Base-by-base conservation (phyloP, 2,113 vertebrate species). In the Platichthys stellatus region DNA sequence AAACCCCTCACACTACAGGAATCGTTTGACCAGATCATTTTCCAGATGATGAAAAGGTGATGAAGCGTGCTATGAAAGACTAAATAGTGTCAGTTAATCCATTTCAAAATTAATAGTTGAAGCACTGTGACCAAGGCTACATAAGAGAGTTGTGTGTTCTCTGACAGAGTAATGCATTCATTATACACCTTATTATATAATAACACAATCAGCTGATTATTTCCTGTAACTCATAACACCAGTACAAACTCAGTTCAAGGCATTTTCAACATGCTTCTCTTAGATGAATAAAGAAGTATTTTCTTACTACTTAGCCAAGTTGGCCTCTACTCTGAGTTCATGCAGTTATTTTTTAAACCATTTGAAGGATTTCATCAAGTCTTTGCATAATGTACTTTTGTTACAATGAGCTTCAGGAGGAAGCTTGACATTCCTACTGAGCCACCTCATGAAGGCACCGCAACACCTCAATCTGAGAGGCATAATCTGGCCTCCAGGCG, bases 401-500 rank as follows among this genome's bases (percentile, higher is more conserved):
- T 3, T 5, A 45, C n/a, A 43, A 24, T 26, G 18, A 43, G 15
- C 47, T 12, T 40, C 28, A 57, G 61, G 3, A 26, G 43, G 49
- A 68, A 1, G 7, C 3, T 24, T 20, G 0, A 23, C 38, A 74
- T 74, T 38, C 58, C 12, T 40, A 15, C 20, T 43, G 11, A 15
- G 47, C 40, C 3, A 59, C 31, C 4, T 1, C 38, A 47, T 20
- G 21, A 70, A 74, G 17, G 43, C 18, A 51, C 23, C 0, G 4
- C 51, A 62, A 71, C 45, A 58, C 31, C 61, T 31, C 56, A 20
- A 40, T 62, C 54, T 40, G 9, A 53, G 58, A 56, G 38, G 31
- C 53, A 68, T 10, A 63, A 59, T 38, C 26, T 20, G 0, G n/a
- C 53, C 3, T 59, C 23, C 17, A 18, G 15, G 15, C 8, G 0